Percentiles rank a stretch among this genome's conserved stretches.
These are phyloP conservation scores for Coendou prehensilis DNA, from an alignment of 2,797 vertebrate genomes.

Conservation along the genomic window DNA sequence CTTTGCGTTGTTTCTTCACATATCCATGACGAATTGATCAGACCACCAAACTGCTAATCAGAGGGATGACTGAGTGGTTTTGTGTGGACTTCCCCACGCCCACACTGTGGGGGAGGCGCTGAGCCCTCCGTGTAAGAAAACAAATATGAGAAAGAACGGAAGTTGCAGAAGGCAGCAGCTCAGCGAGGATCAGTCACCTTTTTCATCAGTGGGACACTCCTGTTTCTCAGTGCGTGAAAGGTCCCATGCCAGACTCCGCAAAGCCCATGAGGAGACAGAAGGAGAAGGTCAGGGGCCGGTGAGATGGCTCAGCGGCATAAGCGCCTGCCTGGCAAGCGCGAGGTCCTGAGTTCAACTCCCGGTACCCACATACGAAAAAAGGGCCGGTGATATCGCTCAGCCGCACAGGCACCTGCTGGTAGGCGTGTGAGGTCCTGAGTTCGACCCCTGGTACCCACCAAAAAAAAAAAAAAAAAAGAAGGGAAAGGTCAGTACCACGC, in stretches of 20 bases:
- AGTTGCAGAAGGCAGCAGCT: background rate
- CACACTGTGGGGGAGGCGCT: too few species aligned
- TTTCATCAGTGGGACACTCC: background rate
- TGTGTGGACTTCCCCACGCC: background rate
- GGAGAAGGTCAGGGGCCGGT: too few species aligned
- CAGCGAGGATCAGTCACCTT: background rate
- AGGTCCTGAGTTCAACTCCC: too few species aligned
- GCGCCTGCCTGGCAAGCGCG: too few species aligned
- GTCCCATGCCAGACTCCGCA: background rate
- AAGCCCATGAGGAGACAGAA: rapidly evolving
- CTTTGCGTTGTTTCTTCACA: background rate
- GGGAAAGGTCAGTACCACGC: background rate
- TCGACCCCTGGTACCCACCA: too few species aligned
- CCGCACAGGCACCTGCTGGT: too few species aligned
- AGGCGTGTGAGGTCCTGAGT: too few species aligned
- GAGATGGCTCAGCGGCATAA: too few species aligned
- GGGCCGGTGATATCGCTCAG: too few species aligned
- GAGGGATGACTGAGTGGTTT: background rate
- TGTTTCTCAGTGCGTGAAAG: background rate
- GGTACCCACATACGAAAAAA: too few species aligned
- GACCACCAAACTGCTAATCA: background rate
- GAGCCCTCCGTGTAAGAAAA: background rate
- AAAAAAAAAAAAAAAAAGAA: too few species aligned
- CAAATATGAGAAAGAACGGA: background rate
- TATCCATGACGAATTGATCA: background rate